Conservation (phyloP, 2,888 invertebrate species). For the Yponomeuta evonymella region DNA sequence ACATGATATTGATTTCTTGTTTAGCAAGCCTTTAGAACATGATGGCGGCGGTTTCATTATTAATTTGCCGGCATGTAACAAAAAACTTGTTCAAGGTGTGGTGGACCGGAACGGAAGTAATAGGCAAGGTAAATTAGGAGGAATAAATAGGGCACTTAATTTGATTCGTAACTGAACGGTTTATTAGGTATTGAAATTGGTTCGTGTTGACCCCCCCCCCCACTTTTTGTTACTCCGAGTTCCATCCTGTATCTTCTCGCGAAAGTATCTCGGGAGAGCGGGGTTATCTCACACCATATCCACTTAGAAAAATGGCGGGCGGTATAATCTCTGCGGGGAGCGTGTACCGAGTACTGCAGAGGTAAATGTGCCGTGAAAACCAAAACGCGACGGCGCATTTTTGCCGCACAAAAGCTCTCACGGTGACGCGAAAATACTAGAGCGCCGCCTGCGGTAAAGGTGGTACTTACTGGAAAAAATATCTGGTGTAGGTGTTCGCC, state of each 20-base stretch:
- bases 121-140: no score
- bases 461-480: neutral
- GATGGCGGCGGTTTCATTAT: no score
- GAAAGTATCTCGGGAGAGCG: slow-evolving; percentile 3
- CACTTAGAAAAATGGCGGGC: slow-evolving; percentile 55
- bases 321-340: slow-evolving; percentile 55
- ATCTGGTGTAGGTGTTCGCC: neutral
- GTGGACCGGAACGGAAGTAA: no score
- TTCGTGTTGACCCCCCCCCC: no score
- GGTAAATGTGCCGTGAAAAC: slow-evolving; percentile 68
- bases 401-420: slow-evolving; percentile 18
- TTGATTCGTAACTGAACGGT: no score
- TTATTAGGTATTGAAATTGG: no score
- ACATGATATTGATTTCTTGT: neutral
- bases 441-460: neutral
- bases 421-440: neutral
- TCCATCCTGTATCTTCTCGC: neutral
- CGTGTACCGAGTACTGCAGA: slow-evolving; percentile 35
- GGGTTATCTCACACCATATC: slow-evolving; percentile 30
- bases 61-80: no score
- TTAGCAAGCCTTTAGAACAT: neutral
- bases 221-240: neutral
- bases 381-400: slow-evolving; percentile 58
- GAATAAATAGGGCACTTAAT: no score
- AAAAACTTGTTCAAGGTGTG: no score